Conservation (phyloP, 1,140 invertebrate species). For the Cheumatopsyche charites region DNA sequence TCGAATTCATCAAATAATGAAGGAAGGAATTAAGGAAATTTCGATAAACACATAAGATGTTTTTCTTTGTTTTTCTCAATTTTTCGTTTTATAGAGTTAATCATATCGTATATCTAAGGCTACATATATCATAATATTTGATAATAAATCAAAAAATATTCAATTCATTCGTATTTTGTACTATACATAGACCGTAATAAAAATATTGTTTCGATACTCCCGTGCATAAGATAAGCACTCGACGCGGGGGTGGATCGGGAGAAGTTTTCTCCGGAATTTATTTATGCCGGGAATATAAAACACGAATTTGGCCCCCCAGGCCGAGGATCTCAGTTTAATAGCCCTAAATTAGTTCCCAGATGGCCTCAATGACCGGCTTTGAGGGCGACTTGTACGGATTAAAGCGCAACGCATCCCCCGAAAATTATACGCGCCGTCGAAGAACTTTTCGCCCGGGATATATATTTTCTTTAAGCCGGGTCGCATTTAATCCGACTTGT, state of each 20-base stretch:
- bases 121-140: no score
- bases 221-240: no score
- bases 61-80: no score
- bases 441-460: slow-evolving; percentile 5
- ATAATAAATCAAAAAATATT: no score
- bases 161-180: no score
- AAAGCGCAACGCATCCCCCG: slow-evolving; percentile 24
- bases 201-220: no score
- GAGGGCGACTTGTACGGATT: slow-evolving; percentile 31
- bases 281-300: slow-evolving; percentile 12
- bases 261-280: background rate
- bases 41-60: no score
- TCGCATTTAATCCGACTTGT: slow-evolving; percentile 10
- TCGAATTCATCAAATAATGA: no score
- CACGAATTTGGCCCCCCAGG: slow-evolving; percentile 18
- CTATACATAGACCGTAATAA: no score
- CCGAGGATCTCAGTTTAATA: slow-evolving; percentile 44
- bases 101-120: no score
- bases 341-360: slow-evolving; percentile 47
- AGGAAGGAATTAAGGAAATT: no score
- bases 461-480: slow-evolving; percentile 11
- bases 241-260: background rate
- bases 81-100: no score
- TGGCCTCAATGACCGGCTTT: slow-evolving; percentile 43
- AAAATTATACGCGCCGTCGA: slow-evolving; percentile 21